Evolutionary conservation across 2,797 vertebrate species (phyloP).

Genomic region (Malurus leucopterus): DNA sequence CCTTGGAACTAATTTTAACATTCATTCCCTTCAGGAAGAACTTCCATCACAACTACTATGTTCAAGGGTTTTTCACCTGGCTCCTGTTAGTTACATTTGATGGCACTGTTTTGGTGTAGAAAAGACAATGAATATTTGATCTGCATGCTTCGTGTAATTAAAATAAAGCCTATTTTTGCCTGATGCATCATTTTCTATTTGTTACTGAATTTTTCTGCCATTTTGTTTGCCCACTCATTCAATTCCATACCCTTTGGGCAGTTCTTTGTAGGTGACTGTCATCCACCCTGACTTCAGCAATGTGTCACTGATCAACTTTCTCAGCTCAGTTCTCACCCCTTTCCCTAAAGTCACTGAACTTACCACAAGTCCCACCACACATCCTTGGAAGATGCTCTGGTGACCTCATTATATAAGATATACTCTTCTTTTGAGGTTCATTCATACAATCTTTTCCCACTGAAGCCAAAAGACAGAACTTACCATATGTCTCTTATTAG

Average conservation of each 20-base stretch:
- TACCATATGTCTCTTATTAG: constrained; percentile 84
- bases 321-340: neutral
- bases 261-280: neutral
- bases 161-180: neutral
- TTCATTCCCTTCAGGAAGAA: neutral
- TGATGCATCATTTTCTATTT: neutral
- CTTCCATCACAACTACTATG: neutral
- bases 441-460: neutral
- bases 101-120: neutral
- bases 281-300: neutral
- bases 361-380: neutral
- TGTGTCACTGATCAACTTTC: neutral
- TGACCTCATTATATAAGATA: neutral
- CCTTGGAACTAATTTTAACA: neutral
- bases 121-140: neutral
- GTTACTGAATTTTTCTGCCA: neutral
- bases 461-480: constrained; percentile 18
- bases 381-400: neutral
- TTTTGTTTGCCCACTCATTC: neutral
- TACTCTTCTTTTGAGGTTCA: neutral
- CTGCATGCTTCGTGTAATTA: neutral
- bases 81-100: neutral
- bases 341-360: neutral
- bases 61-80: neutral
- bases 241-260: neutral